Evolutionary conservation across 2,113 vertebrate genomes (phyloP).

Genomic region (Oplegnathus fasciatus): DNA sequence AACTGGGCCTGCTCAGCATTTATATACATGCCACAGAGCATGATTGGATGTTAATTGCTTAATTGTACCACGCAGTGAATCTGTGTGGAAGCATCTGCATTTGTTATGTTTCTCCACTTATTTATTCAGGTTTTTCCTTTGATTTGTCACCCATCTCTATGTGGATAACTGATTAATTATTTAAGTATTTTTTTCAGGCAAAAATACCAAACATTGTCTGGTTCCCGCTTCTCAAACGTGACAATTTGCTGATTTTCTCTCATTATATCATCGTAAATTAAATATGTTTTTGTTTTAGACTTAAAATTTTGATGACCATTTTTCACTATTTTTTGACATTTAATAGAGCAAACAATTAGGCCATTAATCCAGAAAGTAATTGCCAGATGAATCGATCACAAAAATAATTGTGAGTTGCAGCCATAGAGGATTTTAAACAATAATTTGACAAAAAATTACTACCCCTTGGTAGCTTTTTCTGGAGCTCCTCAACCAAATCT

Average conservation of each 20-base stretch:
- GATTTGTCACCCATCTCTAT: no score
- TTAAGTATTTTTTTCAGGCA: not conserved
- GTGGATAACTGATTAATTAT: not conserved
- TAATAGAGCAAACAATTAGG: not conserved
- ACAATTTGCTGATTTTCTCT: not conserved
- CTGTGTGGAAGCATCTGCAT: no score
- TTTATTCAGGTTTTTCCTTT: no score
- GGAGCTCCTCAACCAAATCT: not conserved
- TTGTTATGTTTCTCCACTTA: no score
- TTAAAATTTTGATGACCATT: not conserved
- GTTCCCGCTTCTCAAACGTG: not conserved
- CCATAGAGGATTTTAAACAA: not conserved
- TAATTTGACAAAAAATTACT: not conserved
- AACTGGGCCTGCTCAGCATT: no score
- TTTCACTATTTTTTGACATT: not conserved
- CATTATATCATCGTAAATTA: not conserved
- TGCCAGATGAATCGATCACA: not conserved
- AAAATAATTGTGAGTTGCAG: not conserved
- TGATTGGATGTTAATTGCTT: no score
- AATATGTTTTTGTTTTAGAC: not conserved
- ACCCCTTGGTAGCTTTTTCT: not conserved
- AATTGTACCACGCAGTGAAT: no score
- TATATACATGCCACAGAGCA: no score
- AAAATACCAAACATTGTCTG: not conserved
- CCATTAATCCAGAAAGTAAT: not conserved